These are phyloP conservation scores for Sorex maritimensis DNA, from an alignment of 2,797 vertebrate genomes.

Conservation along the genomic window DNA sequence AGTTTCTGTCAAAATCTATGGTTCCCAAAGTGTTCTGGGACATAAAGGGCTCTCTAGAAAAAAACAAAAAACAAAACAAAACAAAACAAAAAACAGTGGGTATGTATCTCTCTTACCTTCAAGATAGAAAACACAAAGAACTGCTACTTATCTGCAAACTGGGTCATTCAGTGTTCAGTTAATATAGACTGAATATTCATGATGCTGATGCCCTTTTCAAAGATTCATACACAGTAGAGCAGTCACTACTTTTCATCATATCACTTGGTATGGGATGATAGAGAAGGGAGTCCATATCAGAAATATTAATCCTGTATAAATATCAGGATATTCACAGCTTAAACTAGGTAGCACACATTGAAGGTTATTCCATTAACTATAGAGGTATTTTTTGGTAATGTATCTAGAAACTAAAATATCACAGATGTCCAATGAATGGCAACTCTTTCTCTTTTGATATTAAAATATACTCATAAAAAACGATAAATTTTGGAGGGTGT, in stretches of 20 bases:
- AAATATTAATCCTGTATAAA: not conserved
- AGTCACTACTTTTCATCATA: too few species aligned
- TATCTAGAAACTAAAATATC: not conserved
- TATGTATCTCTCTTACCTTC: not conserved
- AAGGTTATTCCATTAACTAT: not conserved
- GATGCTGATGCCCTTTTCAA: not conserved
- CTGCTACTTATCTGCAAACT: not conserved
- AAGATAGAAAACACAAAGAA: fast-evolving
- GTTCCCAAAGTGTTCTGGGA: not conserved
- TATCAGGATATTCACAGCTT: too few species aligned
- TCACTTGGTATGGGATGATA: not conserved
- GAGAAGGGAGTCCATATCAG: fast-evolving
- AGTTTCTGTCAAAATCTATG: not conserved
- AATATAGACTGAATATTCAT: too few species aligned
- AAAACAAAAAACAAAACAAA: too few species aligned
- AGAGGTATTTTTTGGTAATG: not conserved
- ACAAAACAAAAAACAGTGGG: not conserved
- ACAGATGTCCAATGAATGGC: not conserved
- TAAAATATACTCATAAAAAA: not conserved
- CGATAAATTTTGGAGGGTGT: too few species aligned
- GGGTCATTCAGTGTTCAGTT: not conserved
- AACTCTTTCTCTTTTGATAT: not conserved
- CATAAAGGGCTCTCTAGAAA: not conserved
- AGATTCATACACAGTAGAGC: not conserved
- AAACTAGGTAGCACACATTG: not conserved